Conservation (phyloP, 2,113 vertebrate genomes). For the Ascaphus truei region DNA sequence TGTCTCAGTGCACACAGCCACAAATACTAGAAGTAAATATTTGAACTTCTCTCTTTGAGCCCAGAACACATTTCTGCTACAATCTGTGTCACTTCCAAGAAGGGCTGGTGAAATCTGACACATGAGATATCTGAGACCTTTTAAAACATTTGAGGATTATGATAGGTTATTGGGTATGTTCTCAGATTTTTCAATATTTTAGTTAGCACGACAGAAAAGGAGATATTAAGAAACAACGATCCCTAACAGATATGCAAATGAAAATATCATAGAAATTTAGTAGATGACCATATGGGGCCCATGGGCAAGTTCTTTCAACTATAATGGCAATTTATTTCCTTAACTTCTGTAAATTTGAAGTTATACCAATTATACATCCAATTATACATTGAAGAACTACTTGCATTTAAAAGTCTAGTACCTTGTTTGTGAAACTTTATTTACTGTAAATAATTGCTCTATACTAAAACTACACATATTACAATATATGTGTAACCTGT, state of each 20-base stretch:
- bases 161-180: neutral
- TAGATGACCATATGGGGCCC: neutral
- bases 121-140: neutral
- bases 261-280: neutral
- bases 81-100: neutral
- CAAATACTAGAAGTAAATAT: neutral
- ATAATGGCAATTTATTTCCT: neutral
- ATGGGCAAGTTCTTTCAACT: neutral
- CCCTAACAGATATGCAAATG: conserved; percentile 2
- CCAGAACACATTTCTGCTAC: neutral
- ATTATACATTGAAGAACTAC: too few species aligned
- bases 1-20: too few species aligned
- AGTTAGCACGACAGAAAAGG: neutral
- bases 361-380: neutral
- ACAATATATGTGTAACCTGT: too few species aligned
- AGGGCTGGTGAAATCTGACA: neutral
- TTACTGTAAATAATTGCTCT: too few species aligned
- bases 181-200: neutral
- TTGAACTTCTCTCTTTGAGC: neutral
- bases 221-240: neutral
- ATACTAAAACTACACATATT: too few species aligned
- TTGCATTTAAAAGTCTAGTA: too few species aligned
- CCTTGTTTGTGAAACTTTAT: too few species aligned
- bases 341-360: neutral
- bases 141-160: neutral